phyloP scores from a whole-genome alignment of 35 echinoderm and acorn worm species.

The Acanthaster planci region DNA sequence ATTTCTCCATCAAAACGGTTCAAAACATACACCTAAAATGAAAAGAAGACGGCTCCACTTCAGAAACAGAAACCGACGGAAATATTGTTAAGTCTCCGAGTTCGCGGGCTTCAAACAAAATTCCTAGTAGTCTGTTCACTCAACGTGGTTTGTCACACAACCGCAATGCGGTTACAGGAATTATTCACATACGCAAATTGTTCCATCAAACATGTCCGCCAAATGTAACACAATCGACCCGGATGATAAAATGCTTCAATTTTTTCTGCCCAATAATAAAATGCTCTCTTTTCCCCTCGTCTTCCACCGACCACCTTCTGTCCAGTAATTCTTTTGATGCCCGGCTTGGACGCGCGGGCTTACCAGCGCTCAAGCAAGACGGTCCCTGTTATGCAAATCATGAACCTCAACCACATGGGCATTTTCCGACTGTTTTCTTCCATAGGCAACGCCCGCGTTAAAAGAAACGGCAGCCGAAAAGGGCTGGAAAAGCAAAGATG shows the following conservation, averaged over 20 bases:
- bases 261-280: not conserved
- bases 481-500: conserved; percentile 49
- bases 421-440: conserved; percentile 13
- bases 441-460: conserved; percentile 40
- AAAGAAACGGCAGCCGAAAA: conserved; percentile 23
- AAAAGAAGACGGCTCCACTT: conserved; percentile 20
- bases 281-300: not conserved
- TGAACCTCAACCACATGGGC: conserved; percentile 21
- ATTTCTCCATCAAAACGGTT: conserved; percentile 10
- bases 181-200: conserved; percentile 10
- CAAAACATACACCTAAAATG: conserved; percentile 1
- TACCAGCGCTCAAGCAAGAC: not conserved
- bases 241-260: not conserved
- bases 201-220: conserved; percentile 3
- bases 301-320: not conserved
- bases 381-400: conserved; percentile 14
- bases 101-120: not conserved
- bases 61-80: conserved; percentile 8
- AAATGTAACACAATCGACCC: not conserved
- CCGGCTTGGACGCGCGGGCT: not conserved
- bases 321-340: not conserved
- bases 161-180: not conserved
- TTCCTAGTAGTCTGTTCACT: not conserved
- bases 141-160: not conserved
- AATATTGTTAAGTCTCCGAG: not conserved